phyloP scores from a whole-genome alignment of 2,797 vertebrate species.

The Schizothorax lantsangensis region DNA sequence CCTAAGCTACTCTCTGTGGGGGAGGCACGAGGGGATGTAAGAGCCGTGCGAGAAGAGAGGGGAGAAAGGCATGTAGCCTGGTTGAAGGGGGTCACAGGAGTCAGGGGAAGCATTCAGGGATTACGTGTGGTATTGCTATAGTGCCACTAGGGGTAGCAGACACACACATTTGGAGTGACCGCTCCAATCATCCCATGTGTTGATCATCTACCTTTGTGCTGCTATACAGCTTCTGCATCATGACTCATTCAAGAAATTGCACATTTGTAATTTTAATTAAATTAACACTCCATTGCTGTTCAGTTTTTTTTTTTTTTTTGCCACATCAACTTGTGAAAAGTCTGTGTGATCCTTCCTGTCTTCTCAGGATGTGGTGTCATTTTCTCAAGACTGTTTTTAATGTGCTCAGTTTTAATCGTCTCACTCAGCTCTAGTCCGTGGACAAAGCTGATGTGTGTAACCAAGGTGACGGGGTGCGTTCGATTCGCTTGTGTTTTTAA shows the following conservation, averaged over 20 bases:
- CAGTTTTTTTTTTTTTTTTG: not conserved
- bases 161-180: not conserved
- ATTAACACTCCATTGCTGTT: constrained; percentile 36
- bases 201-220: constrained; percentile 20
- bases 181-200: not conserved
- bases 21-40: constrained; percentile 53
- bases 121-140: constrained; percentile 41
- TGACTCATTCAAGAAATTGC: constrained; percentile 64
- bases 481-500: constrained; percentile 14
- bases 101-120: constrained; percentile 61
- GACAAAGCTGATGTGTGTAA: constrained; percentile 47
- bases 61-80: constrained; percentile 54
- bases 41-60: constrained; percentile 22
- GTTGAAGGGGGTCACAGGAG: constrained; percentile 52
- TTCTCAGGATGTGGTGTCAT: constrained; percentile 37
- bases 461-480: constrained; percentile 49
- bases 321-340: constrained; percentile 25
- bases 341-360: constrained; percentile 18
- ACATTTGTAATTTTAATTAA: constrained; percentile 57
- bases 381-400: constrained; percentile 35
- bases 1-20: constrained; percentile 73
- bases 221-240: constrained; percentile 40
- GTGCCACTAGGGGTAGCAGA: constrained; percentile 61
- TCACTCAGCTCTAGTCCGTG: constrained; percentile 5
- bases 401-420: constrained; percentile 24